phyloP scores from a whole-genome alignment of 2,113 vertebrate genomes.

The Odocoileus hemionus region DNA sequence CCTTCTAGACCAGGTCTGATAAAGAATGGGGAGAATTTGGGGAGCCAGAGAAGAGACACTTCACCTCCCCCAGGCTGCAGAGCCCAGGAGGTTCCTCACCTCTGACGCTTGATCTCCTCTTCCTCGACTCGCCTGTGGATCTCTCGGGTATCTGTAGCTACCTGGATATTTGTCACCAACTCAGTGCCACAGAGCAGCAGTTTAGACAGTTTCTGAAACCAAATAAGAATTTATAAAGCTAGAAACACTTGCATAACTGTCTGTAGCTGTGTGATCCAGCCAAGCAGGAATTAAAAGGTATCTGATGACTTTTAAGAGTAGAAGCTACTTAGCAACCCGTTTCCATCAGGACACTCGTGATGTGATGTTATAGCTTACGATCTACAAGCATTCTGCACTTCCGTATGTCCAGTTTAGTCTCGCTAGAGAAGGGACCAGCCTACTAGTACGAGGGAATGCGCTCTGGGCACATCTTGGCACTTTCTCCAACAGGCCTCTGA shows the following conservation, averaged over 20 bases:
- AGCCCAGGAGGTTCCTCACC: conserved; percentile 69
- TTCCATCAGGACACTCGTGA: neutral
- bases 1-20: neutral
- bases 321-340: neutral
- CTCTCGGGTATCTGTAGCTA: conserved; percentile 84
- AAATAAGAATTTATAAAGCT: neutral
- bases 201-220: conserved; percentile 78
- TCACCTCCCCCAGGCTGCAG: fast-evolving
- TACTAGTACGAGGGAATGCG: fast-evolving
- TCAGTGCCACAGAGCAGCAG: conserved; percentile 81
- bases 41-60: neutral
- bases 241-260: neutral
- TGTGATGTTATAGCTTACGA: neutral
- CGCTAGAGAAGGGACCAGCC: neutral
- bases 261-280: neutral
- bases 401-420: neutral
- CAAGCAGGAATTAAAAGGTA: neutral
- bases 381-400: neutral
- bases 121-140: conserved; percentile 76
- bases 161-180: conserved; percentile 85
- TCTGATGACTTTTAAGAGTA: neutral
- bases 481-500: neutral
- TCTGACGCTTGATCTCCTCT: conserved; percentile 78
- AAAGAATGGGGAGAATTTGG: neutral
- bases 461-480: neutral